A percentile compares a stretch with the other conserved stretches of the same genome.
These are phyloP conservation scores for Andinoacara biseriatus DNA, from an alignment of 2,113 vertebrate species.

Conservation along the genomic window DNA sequence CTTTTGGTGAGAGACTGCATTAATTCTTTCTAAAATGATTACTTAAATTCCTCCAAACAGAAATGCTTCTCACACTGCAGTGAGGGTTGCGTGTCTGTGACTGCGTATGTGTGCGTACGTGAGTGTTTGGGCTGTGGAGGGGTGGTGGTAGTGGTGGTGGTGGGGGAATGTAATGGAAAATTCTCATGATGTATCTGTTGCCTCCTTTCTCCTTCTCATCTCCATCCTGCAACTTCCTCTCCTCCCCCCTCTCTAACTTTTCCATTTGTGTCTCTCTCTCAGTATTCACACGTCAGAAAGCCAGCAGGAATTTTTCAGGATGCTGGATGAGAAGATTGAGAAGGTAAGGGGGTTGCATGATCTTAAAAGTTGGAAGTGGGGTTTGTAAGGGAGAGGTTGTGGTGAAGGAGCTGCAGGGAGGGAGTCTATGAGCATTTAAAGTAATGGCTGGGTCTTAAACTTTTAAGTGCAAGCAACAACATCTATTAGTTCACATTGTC, in stretches of 20 bases:
- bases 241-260: constrained; percentile 54
- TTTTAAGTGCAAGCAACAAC: constrained; percentile 44
- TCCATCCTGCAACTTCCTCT: constrained; percentile 67
- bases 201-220: constrained; percentile 63
- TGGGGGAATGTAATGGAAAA: constrained; percentile 80
- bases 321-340: constrained; percentile 99
- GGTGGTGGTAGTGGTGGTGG: too few relatives aligned
- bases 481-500: constrained; percentile 19
- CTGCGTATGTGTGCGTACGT: constrained; percentile 25
- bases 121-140: neutral
- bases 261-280: constrained; percentile 56
- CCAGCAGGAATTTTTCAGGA: constrained; percentile 99
- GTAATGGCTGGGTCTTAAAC: constrained; percentile 38
- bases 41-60: constrained; percentile 42
- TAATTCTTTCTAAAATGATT: constrained; percentile 58
- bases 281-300: constrained; percentile 99
- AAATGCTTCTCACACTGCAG: constrained; percentile 43
- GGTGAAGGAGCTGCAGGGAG: neutral
- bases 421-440: neutral
- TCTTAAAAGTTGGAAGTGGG: neutral
- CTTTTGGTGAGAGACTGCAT: constrained; percentile 30
- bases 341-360: constrained; percentile 83
- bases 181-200: constrained; percentile 79
- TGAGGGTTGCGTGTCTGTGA: constrained; percentile 19
- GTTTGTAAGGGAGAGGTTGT: neutral